Percentiles rank a stretch among this genome's conserved stretches.
phyloP scores from a whole-genome alignment of 2,113 vertebrate genomes.

The Ursus arctos region DNA sequence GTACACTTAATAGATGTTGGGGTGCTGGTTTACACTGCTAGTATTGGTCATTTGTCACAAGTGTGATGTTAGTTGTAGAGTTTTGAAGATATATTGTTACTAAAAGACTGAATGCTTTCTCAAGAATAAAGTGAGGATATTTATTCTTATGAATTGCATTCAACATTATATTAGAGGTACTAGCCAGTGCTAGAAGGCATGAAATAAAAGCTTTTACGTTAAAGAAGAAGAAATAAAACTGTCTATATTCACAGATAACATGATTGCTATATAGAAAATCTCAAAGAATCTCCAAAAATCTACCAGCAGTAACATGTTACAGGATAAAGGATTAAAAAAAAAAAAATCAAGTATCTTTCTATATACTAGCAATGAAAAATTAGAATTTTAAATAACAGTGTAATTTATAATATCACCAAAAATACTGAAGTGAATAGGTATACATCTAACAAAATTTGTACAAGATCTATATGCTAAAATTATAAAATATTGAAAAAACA shows the following conservation, averaged over 20 bases:
- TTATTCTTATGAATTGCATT: neutral
- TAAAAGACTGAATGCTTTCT: neutral
- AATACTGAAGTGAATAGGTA: neutral
- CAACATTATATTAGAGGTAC: neutral
- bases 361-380: neutral
- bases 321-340: neutral
- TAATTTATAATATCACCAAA: neutral
- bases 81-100: neutral
- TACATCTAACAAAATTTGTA: neutral
- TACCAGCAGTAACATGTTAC: neutral
- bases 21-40: neutral
- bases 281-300: neutral
- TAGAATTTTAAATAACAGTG: neutral
- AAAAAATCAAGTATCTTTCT: neutral
- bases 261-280: neutral
- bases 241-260: neutral
- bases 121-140: neutral
- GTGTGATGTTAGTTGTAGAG: neutral
- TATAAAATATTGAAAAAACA: neutral
- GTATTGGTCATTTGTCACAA: neutral
- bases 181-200: neutral
- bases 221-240: constrained; percentile 6
- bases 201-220: neutral
- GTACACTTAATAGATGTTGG: neutral
- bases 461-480: neutral